Evolutionary conservation across 2,888 invertebrate species (phyloP).

Genomic region (Sceliomorpha sp.): DNA sequence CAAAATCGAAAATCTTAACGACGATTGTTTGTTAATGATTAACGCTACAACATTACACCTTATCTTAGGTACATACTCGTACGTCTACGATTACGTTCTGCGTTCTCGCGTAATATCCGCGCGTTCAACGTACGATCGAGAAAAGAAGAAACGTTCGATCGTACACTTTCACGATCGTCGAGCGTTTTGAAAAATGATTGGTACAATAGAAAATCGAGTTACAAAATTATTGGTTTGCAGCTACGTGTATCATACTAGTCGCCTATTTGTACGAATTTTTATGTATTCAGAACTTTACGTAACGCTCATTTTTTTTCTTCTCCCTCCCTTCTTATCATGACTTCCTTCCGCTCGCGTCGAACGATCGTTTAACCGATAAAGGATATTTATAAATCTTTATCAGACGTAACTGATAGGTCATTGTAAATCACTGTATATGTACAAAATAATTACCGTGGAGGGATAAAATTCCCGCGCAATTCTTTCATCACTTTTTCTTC

Average conservation of each 20-base stretch:
- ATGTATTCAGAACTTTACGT: slow-evolving; percentile 11
- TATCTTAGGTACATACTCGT: slow-evolving; percentile 36
- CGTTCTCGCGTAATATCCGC: slow-evolving; percentile 25
- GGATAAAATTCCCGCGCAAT: slow-evolving; percentile 18
- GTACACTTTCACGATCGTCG: slow-evolving; percentile 33
- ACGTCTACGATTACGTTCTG: slow-evolving; percentile 30
- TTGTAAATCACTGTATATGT: slow-evolving; percentile 20
- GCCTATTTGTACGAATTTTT: slow-evolving; percentile 30
- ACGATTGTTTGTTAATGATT: slow-evolving; percentile 27
- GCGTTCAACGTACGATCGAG: not conserved
- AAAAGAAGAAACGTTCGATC: slow-evolving; percentile 45
- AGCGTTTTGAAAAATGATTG: slow-evolving; percentile 36
- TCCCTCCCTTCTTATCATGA: not conserved
- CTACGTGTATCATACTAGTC: slow-evolving; percentile 40
- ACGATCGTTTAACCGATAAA: slow-evolving; percentile 35
- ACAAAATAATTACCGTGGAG: slow-evolving; percentile 30
- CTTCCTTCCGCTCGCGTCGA: slow-evolving; percentile 9
- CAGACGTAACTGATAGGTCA: slow-evolving; percentile 15
- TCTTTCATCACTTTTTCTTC: slow-evolving; percentile 24
- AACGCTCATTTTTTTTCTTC: slow-evolving; percentile 15
- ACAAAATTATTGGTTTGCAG: slow-evolving; percentile 43
- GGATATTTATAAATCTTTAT: slow-evolving; percentile 35
- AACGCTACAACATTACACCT: slow-evolving; percentile 13
- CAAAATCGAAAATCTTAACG: slow-evolving; percentile 41
- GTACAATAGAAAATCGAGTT: slow-evolving; percentile 48